phyloP scores from a whole-genome alignment of 2,113 vertebrate species.

The human (Homo sapiens) region GRCh38 chr2:186046001-186046500 shows the following conservation, averaged over 20 bases:
- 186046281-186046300: not conserved
- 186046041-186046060: not conserved
- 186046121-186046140: not conserved
- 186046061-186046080: not conserved
- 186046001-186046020: not conserved
- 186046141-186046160: not conserved
- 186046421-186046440: not conserved
- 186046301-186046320: not conserved
- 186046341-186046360: not conserved
- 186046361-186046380: not conserved
- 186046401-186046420: not conserved
- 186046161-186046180: not conserved
- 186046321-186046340: not conserved
- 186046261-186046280: not conserved
- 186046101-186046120: not conserved
- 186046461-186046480: not conserved
- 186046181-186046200: not conserved
- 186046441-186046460: not conserved
- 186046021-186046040: not conserved
- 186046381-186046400: not conserved
- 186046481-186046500: not conserved
- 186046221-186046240: not conserved
- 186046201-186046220: not conserved
- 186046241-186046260: not conserved
- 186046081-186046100: not conserved